Evolutionary conservation across 2,113 vertebrate genomes (phyloP).

Genomic region (Rhea pennata): DNA sequence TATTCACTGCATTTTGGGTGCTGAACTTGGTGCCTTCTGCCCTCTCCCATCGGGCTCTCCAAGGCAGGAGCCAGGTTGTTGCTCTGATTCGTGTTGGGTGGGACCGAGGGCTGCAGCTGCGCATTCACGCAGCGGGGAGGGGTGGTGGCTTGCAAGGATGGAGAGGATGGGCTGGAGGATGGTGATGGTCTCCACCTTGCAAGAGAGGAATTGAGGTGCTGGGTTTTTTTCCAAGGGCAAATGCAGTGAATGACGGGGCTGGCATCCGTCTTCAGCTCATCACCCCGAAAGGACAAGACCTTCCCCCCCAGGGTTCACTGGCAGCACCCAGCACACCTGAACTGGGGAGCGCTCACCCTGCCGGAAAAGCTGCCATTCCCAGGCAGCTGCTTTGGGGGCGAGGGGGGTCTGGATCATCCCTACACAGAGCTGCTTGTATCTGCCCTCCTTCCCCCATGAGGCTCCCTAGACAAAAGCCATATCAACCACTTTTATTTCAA

Average conservation of each 20-base stretch:
- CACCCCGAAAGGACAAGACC: too few species aligned
- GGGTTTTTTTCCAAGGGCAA: background rate
- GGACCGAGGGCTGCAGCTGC: background rate
- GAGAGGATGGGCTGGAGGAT: rapidly evolving
- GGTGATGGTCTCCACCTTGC: background rate
- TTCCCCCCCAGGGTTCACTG: rapidly evolving
- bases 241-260: background rate
- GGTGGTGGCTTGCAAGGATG: rapidly evolving
- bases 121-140: rapidly evolving
- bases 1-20: rapidly evolving
- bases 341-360: rapidly evolving
- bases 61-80: background rate
- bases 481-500: background rate
- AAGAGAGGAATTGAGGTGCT: rapidly evolving
- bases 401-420: too few species aligned
- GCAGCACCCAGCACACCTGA: background rate
- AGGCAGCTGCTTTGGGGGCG: rapidly evolving
- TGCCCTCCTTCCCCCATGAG: background rate
- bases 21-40: background rate
- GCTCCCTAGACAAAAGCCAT: background rate
- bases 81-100: rapidly evolving
- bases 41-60: background rate
- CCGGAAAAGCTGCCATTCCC: background rate
- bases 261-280: background rate
- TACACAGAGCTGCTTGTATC: too few species aligned